Evolutionary conservation across 2,888 invertebrate species (phyloP).

Genomic region (Hoplodrina blanda): DNA sequence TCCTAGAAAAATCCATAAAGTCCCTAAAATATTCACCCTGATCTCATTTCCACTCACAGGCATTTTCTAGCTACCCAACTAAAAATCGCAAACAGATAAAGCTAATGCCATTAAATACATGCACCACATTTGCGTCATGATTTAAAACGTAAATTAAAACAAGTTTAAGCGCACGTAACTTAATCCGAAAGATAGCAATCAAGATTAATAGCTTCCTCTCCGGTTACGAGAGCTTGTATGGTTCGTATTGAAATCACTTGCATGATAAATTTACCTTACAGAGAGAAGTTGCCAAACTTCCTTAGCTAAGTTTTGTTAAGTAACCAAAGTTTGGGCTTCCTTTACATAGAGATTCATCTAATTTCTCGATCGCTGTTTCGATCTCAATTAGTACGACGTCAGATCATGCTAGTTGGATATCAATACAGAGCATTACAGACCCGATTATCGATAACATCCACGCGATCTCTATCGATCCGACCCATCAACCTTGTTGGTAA

Average conservation of each 20-base stretch:
- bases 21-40: neutral
- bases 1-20: neutral
- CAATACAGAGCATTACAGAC: neutral
- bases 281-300: neutral
- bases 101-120: neutral
- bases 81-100: neutral
- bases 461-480: neutral
- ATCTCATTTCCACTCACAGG: neutral
- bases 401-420: neutral
- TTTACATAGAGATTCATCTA: neutral
- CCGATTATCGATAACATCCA: neutral
- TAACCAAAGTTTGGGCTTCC: neutral
- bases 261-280: neutral
- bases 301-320: neutral
- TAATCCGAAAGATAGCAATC: constrained; percentile 74
- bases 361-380: neutral
- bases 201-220: constrained; percentile 74
- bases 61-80: neutral
- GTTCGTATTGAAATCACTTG: constrained; percentile 18
- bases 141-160: constrained; percentile 61
- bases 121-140: neutral
- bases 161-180: constrained; percentile 65
- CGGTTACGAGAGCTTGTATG: constrained; percentile 34
- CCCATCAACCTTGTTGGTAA: neutral
- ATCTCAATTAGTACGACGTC: neutral